These are phyloP conservation scores for Psittacara wagleri DNA, from an alignment of 2,113 vertebrate genomes.

Conservation along the genomic window DNA sequence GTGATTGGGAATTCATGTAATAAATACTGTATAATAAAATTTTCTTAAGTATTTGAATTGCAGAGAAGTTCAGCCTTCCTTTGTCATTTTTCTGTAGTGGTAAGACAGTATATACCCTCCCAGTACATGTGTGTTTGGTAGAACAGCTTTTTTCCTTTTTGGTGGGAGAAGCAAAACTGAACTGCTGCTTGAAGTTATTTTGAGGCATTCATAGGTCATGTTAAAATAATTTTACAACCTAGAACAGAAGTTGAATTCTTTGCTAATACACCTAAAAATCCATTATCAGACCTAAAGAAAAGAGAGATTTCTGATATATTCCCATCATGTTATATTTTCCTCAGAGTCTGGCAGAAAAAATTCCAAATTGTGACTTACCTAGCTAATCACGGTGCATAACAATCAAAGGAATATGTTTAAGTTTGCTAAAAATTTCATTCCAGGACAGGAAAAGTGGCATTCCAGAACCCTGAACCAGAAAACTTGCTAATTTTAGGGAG, in stretches of 20 bases:
- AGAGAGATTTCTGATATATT: neutral
- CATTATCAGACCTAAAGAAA: neutral
- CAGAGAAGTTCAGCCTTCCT: neutral
- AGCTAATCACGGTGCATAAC: neutral
- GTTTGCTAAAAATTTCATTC: neutral
- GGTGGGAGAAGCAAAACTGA: neutral
- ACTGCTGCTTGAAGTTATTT: neutral
- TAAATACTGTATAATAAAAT: neutral
- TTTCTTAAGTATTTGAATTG: neutral
- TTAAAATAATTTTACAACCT: neutral
- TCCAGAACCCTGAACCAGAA: neutral
- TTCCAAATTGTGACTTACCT: neutral
- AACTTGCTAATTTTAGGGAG: neutral
- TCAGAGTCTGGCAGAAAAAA: neutral
- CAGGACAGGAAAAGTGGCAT: neutral
- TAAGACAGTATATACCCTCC: neutral
- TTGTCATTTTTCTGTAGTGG: neutral
- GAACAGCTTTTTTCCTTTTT: neutral
- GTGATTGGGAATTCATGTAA: neutral
- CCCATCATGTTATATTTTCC: neutral
- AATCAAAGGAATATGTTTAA: neutral
- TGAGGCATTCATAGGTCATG: neutral
- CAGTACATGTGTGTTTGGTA: neutral
- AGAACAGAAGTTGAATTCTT: neutral
- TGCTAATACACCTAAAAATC: neutral